These are phyloP conservation scores for Drosophila kuntzei DNA, from an alignment of 2,888 invertebrate species.

Conservation along the genomic window DNA sequence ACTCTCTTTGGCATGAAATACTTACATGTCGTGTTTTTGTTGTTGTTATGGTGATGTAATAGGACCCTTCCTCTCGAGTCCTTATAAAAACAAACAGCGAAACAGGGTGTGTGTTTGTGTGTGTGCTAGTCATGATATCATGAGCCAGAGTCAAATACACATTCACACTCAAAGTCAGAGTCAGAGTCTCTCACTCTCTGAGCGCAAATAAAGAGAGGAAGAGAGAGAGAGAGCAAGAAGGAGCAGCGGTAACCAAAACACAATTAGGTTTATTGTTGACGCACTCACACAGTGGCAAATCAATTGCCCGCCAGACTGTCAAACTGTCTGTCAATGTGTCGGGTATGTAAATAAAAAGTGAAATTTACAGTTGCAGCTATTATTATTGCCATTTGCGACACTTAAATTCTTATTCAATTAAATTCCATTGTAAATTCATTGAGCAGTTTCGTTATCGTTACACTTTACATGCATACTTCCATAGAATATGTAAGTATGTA, in stretches of 20 bases:
- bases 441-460: not conserved
- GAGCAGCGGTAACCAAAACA: conserved; percentile 24
- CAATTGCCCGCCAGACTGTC: conserved; percentile 47
- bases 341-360: conserved; percentile 65
- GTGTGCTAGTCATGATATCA: conserved; percentile 34
- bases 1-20: conserved; percentile 33
- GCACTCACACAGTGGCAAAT: conserved; percentile 14
- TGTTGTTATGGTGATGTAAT: conserved; percentile 56
- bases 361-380: conserved; percentile 59
- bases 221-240: conserved; percentile 2
- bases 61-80: conserved; percentile 32
- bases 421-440: conserved; percentile 50
- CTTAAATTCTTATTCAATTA: conserved; percentile 41
- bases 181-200: conserved; percentile 16
- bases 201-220: conserved; percentile 12
- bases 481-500: not conserved
- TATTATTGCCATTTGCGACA: conserved; percentile 38
- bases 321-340: conserved; percentile 20
- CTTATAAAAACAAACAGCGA: conserved; percentile 52
- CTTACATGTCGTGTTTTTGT: conserved; percentile 20
- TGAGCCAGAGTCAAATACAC: conserved; percentile 14
- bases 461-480: too few relatives aligned
- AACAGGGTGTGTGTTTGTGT: conserved; percentile 23
- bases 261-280: conserved; percentile 57
- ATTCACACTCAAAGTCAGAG: conserved; percentile 14